Percentiles rank a stretch among this genome's conserved stretches.
Conservation (phyloP, 2,797 vertebrate species). For the Pelobates cultripes region DNA sequence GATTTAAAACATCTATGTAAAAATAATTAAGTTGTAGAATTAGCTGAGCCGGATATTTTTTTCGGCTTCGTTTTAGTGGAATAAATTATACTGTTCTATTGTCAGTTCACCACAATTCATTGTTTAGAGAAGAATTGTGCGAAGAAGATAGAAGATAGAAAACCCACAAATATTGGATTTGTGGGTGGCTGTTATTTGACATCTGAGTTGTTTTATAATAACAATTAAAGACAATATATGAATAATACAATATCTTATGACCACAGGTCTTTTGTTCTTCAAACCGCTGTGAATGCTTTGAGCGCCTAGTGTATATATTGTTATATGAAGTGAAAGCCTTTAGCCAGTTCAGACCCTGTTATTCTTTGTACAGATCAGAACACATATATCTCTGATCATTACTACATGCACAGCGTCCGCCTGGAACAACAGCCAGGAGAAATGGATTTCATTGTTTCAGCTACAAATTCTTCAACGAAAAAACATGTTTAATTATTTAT, state of each 20-base stretch:
- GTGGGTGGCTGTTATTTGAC: too few relatives aligned
- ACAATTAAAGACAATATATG: background rate
- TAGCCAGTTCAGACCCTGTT: background rate
- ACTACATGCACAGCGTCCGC: background rate
- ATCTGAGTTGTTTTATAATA: too few relatives aligned
- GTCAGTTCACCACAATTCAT: too few relatives aligned
- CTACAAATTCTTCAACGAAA: constrained; percentile 65
- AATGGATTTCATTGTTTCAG: constrained; percentile 59
- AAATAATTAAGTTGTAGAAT: too few relatives aligned
- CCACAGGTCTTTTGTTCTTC: constrained; percentile 2
- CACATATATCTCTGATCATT: background rate
- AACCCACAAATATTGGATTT: too few relatives aligned
- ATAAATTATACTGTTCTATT: too few relatives aligned
- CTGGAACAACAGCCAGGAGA: too few relatives aligned
- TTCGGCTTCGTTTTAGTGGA: too few relatives aligned
- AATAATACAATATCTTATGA: constrained; percentile 2
- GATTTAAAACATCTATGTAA: too few relatives aligned
- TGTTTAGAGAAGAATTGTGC: too few relatives aligned
- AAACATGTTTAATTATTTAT: constrained; percentile 78
- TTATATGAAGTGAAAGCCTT: background rate
- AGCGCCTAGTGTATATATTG: background rate
- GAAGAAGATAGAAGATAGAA: too few relatives aligned
- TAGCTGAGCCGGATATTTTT: too few relatives aligned
- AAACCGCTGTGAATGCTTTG: background rate
- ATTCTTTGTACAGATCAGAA: background rate